Conservation (phyloP, 1,140 invertebrate species). For the Drosophila triauraria region DNA sequence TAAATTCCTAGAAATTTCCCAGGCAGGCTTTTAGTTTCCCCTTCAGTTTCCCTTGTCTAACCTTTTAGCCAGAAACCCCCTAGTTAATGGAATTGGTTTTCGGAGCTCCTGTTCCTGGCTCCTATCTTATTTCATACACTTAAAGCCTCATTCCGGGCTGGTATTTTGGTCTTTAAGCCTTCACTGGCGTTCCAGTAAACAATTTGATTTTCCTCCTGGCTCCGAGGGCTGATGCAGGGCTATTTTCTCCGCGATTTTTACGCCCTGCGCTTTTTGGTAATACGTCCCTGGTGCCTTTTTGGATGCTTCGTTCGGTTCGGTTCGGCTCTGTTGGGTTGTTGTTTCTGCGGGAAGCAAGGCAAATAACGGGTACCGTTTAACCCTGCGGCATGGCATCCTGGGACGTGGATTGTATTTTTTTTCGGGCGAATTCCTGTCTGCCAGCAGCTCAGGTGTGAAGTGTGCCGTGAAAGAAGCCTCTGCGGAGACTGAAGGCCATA, state of each 20-base stretch:
- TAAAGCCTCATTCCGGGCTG: neutral
- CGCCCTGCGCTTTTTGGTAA: constrained; percentile 30
- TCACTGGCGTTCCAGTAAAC: constrained; percentile 8
- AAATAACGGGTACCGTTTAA: constrained; percentile 72
- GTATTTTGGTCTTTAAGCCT: constrained; percentile 10
- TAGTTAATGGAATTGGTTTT: constrained; percentile 20
- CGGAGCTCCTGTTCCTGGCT: neutral
- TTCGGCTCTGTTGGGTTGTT: constrained; percentile 26
- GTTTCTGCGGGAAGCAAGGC: constrained; percentile 44
- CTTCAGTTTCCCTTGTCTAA: neutral
- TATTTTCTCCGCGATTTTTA: constrained; percentile 39
- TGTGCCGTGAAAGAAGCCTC: constrained; percentile 3
- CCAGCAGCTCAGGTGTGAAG: constrained; percentile 46
- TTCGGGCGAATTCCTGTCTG: constrained; percentile 1
- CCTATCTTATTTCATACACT: constrained; percentile 11
- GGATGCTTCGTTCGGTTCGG: constrained; percentile 19
- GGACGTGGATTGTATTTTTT: constrained; percentile 17
- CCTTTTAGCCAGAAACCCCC: neutral
- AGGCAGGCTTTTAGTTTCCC: neutral
- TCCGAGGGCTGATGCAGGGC: constrained; percentile 20
- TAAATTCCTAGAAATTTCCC: neutral
- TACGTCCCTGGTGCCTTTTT: constrained; percentile 62
- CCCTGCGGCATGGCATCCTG: constrained; percentile 38
- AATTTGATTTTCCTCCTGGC: constrained; percentile 23
- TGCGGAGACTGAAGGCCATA: constrained; percentile 38